Evolutionary conservation across 2,888 invertebrate genomes (phyloP).

Genomic region (Leptarthrus brevirostris): DNA sequence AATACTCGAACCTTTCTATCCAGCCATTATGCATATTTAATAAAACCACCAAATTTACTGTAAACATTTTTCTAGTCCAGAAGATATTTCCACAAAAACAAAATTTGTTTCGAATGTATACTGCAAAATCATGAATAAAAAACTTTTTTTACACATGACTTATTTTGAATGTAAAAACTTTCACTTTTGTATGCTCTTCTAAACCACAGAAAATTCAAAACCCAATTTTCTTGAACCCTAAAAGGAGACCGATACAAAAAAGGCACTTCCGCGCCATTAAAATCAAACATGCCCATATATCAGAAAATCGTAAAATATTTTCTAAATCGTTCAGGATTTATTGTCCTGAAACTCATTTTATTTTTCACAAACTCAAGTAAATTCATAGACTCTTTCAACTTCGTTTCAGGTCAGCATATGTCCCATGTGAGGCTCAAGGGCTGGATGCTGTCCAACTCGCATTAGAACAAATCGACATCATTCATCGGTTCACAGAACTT

Average conservation of each 20-base stretch:
- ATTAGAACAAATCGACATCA: conserved; percentile 87
- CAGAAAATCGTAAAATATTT: conserved; percentile 15
- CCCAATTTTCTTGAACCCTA: no score
- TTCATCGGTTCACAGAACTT: conserved; percentile 75
- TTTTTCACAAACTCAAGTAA: conserved; percentile 55
- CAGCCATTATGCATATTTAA: no score
- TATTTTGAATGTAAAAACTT: no score
- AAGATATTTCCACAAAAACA: no score
- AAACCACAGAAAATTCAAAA: no score
- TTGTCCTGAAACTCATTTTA: conserved; percentile 54
- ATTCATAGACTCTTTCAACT: conserved; percentile 58
- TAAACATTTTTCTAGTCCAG: no score
- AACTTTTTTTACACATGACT: no score
- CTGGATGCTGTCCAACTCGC: conserved; percentile 86
- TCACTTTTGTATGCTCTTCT: no score
- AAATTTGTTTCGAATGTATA: no score
- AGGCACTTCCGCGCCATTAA: conserved; percentile 21
- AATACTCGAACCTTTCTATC: no score
- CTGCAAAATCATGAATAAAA: no score
- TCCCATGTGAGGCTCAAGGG: conserved; percentile 85
- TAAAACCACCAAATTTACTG: no score
- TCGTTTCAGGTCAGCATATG: conserved; percentile 76
- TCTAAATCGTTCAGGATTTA: conserved; percentile 51
- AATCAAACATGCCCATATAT: conserved; percentile 28
- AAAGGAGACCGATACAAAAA: not conserved